These are phyloP conservation scores for Silurus lanzhouensis DNA, from an alignment of 2,797 vertebrate genomes.

Conservation along the genomic window DNA sequence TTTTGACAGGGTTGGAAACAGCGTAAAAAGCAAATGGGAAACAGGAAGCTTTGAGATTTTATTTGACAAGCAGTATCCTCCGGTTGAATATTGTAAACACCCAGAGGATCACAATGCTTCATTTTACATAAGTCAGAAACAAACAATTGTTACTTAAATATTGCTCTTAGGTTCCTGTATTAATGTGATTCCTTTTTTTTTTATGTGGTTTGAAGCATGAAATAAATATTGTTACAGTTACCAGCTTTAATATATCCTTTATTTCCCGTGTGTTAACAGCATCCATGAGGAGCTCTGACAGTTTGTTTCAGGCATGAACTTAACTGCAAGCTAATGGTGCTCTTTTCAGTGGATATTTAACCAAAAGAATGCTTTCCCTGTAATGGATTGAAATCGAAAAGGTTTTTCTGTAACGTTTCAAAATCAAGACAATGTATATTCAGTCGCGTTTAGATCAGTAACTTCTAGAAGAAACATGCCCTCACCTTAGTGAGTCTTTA, in stretches of 20 bases:
- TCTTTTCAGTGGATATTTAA: constrained; percentile 34
- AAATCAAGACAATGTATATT: constrained; percentile 10
- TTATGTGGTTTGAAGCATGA: constrained; percentile 47
- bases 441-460: constrained; percentile 11
- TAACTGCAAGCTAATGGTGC: constrained; percentile 26
- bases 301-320: constrained; percentile 25
- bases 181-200: constrained; percentile 27
- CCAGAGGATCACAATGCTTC: background rate
- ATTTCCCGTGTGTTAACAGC: constrained; percentile 34
- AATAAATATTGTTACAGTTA: constrained; percentile 53
- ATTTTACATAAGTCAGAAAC: constrained; percentile 8
- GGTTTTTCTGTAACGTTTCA: constrained; percentile 13
- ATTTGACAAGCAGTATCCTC: background rate
- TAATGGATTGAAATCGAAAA: constrained; percentile 19
- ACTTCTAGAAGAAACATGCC: constrained; percentile 1
- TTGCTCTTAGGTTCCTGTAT: constrained; percentile 20
- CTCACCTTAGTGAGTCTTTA: constrained; percentile 9
- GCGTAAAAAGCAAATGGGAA: constrained; percentile 38
- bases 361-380: constrained; percentile 29
- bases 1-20: constrained; percentile 32
- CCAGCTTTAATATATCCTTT: constrained; percentile 38
- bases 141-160: constrained; percentile 13
- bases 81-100: background rate
- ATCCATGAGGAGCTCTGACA: constrained; percentile 22
- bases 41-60: constrained; percentile 12